Conservation (phyloP, 2,797 vertebrate genomes). For the Brachyalestes nurse region DNA sequence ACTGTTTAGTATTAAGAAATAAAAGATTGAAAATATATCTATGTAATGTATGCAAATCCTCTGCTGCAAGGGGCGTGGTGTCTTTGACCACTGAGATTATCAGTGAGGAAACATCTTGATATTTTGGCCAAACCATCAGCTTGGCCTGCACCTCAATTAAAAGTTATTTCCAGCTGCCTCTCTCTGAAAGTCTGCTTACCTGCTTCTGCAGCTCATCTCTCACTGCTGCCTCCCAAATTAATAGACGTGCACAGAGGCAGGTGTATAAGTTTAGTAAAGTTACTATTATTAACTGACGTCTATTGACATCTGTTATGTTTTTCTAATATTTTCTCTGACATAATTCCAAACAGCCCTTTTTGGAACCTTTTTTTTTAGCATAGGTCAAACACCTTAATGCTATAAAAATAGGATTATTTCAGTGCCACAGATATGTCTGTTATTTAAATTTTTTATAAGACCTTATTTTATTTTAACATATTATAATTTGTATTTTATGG, state of each 20-base stretch:
- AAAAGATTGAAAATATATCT: not conserved
- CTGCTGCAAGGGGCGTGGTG: not conserved
- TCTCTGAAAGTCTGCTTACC: not conserved
- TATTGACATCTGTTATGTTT: no score
- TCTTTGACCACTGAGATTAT: constrained; percentile 8
- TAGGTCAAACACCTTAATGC: no score
- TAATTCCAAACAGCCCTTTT: no score
- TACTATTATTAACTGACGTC: not conserved
- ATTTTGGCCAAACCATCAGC: constrained; percentile 22
- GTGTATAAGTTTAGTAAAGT: not conserved
- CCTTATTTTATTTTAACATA: no score
- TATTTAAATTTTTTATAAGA: no score
- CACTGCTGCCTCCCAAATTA: not conserved
- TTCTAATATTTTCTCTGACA: no score
- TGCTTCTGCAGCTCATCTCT: constrained; percentile 9
- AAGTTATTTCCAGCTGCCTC: constrained; percentile 18
- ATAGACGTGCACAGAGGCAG: not conserved
- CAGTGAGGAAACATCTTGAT: constrained; percentile 2
- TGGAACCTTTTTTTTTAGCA: no score
- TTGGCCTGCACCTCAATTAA: constrained; percentile 23
- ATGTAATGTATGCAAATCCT: not conserved
- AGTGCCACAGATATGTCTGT: no score
- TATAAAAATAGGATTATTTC: no score
- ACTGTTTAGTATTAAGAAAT: no score
- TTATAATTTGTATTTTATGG: no score